Evolutionary conservation across 2,113 vertebrate species (phyloP).

Genomic region (Nerophis lumbriciformis): DNA sequence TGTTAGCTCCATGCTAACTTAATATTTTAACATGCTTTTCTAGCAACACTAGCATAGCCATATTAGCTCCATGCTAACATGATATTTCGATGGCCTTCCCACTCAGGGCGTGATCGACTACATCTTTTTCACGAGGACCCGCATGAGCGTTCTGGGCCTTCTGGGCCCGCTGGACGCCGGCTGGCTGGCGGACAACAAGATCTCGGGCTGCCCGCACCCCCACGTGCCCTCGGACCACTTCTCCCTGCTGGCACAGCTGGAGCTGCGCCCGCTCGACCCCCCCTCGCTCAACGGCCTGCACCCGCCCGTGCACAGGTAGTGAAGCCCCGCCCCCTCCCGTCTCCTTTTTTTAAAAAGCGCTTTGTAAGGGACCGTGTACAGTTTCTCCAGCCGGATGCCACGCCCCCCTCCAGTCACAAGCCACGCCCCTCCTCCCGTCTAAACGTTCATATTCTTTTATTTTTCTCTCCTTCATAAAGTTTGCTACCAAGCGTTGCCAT

Average conservation of each 20-base stretch:
- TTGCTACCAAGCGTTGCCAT: not conserved
- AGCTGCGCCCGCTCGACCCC: slow-evolving; percentile 84
- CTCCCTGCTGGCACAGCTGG: slow-evolving; percentile 97
- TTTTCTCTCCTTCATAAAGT: not conserved
- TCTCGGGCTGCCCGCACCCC: slow-evolving; percentile 98
- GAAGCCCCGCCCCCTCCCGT: not conserved
- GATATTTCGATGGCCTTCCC: too few relatives aligned
- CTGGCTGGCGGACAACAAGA: slow-evolving; percentile 96
- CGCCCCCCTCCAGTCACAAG: not conserved
- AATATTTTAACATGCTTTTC: too few relatives aligned
- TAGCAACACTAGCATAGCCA: too few relatives aligned
- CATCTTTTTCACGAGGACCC: slow-evolving; percentile 98
- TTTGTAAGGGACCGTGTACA: not conserved
- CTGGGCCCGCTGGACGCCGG: slow-evolving; percentile 94
- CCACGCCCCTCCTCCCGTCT: too few relatives aligned
- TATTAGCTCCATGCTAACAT: too few relatives aligned
- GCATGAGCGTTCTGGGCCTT: slow-evolving; percentile 92
- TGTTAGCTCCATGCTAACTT: too few relatives aligned
- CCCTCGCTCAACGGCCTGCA: slow-evolving; percentile 45
- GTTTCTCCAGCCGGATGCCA: not conserved
- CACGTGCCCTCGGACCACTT: slow-evolving; percentile 99
- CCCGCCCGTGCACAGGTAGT: slow-evolving; percentile 7
- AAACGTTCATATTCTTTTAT: not conserved
- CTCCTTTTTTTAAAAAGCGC: not conserved
- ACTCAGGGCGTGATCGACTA: slow-evolving; percentile 96